Percentiles rank a stretch among this genome's conserved stretches.
phyloP scores from a whole-genome alignment of 2,113 vertebrate genomes.

The Gavia stellata region DNA sequence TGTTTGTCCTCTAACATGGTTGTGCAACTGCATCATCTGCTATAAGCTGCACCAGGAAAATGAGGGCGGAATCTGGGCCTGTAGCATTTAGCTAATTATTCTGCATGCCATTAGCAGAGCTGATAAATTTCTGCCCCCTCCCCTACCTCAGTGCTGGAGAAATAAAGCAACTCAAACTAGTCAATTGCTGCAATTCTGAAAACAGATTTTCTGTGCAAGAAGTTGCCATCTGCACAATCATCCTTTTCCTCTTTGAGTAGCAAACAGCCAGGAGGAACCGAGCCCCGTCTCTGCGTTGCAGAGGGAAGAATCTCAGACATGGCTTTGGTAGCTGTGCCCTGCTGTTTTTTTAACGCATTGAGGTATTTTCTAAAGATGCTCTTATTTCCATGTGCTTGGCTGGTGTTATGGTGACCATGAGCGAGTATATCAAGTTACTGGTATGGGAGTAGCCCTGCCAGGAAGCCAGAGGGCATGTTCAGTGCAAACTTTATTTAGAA shows the following conservation, averaged over 20 bases:
- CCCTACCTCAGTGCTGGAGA: not conserved
- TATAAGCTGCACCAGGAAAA: not conserved
- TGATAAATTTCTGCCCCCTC: not conserved
- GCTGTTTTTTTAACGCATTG: constrained; percentile 24
- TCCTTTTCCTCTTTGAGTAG: not conserved
- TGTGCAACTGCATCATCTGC: not conserved
- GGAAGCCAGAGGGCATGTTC: constrained; percentile 38
- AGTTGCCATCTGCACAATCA: not conserved
- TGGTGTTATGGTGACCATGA: constrained; percentile 46
- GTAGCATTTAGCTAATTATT: not conserved
- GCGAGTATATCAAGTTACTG: constrained; percentile 39
- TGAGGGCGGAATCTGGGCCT: not conserved
- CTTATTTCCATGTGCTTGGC: constrained; percentile 35
- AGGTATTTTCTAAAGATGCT: constrained; percentile 54
- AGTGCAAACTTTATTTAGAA: constrained; percentile 50
- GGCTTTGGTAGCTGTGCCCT: not conserved
- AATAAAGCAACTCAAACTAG: not conserved
- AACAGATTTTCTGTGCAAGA: not conserved
- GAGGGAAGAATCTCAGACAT: not conserved
- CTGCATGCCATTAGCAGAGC: not conserved
- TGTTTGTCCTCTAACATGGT: not conserved
- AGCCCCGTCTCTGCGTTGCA: not conserved
- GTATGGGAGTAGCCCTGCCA: constrained; percentile 39
- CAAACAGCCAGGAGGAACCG: not conserved
- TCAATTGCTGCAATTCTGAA: not conserved